Base-by-base conservation (phyloP, 2,888 invertebrate genomes). In the Urechis unicinctus region DNA sequence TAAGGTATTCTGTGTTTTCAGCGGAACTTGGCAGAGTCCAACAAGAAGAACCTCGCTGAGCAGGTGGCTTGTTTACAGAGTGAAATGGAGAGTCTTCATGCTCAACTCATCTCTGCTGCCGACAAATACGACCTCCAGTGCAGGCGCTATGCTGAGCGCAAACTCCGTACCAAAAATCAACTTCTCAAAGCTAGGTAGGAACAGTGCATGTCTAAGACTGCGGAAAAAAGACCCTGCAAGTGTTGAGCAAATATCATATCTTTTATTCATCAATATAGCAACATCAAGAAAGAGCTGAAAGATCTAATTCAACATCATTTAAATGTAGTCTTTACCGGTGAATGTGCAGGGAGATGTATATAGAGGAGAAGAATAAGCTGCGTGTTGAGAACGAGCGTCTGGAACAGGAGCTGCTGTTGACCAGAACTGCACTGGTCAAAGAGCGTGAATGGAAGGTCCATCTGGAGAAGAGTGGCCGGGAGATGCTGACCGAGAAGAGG, bases 331-430 rank as follows among this genome's bases (percentile, higher is more conserved):
- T n/a, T n/a, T n/a, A n/a, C n/a, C n/a, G n/a, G n/a, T 64, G 62
- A 1, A 60, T n/a, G n/a, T n/a, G n/a, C n/a, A 74, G 74, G 60
- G 71, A 72, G 50, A 63, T 69, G 56, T 72, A 70, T 56, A 63
- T 65, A 3, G 57, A 64, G 13, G 72, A 74, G 55, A 64, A 36
- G 17, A 13, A 21, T 4, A 21, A 50, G 24, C 66, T 68, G 52
- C 61, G 61, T 24, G 71, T 72, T 17, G 69, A 72, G 57, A 59
- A 72, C 55, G 62, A 67, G 13, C 61, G 64, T 9, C 63, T 70
- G 63, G 68, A 71, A 36, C 69, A 70, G 56, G 59, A 63, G 25
- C 52, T 73, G 25, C 46, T 70, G 42, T 45, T 55, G n/a, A 72
- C 73, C 55, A 73, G 72, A 55, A 55, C 73, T 4, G 69, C 72